These are phyloP conservation scores for Pyrgilauda ruficollis DNA, from an alignment of 2,113 vertebrate species.

Conservation along the genomic window DNA sequence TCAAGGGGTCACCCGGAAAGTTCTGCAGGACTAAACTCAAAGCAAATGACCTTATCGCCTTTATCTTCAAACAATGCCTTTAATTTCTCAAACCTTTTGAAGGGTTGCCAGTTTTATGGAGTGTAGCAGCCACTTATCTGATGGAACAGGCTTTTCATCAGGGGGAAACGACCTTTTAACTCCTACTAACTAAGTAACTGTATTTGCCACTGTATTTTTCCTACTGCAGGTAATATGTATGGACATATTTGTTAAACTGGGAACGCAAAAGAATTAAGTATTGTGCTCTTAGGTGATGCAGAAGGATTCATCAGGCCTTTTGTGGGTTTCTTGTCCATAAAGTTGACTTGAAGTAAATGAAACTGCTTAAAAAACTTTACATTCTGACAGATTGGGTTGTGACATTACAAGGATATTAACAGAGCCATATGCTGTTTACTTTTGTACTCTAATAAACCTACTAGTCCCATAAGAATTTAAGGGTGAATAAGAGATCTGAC, in stretches of 20 bases:
- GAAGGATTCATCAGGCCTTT: neutral
- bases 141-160: conserved; percentile 45
- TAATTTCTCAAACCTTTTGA: conserved; percentile 66
- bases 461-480: conserved; percentile 28
- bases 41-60: conserved; percentile 31
- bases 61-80: conserved; percentile 65
- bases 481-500: neutral
- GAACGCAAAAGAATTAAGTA: neutral
- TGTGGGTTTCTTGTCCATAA: neutral
- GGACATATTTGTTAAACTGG: neutral
- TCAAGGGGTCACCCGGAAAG: conserved; percentile 56
- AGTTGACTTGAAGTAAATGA: neutral
- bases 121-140: conserved; percentile 25
- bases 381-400: conserved; percentile 29
- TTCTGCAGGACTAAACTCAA: conserved; percentile 45
- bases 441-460: conserved; percentile 14
- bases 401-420: conserved; percentile 21
- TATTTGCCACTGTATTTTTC: conserved; percentile 3
- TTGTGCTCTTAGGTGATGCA: neutral
- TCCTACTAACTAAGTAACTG: conserved; percentile 28
- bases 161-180: conserved; percentile 51
- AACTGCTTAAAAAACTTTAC: neutral
- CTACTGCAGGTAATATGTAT: conserved; percentile 13
- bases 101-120: conserved; percentile 52
- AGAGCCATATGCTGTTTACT: conserved; percentile 50